Evolutionary conservation across 2,888 invertebrate species (phyloP).

Genomic region (Epiblema foenella): DNA sequence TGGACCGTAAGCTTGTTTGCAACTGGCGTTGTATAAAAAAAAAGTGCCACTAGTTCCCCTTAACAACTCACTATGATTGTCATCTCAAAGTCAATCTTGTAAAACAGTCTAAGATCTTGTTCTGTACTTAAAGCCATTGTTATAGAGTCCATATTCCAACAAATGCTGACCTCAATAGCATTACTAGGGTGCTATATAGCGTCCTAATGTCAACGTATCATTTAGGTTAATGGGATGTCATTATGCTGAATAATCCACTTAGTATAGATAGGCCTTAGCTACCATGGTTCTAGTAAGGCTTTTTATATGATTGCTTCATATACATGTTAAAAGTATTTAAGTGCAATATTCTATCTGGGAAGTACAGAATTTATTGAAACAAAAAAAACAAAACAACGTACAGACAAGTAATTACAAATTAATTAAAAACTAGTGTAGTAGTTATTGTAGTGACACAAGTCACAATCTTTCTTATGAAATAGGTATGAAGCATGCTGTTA

Average conservation of each 20-base stretch:
- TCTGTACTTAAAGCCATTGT: neutral
- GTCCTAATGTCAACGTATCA: constrained; percentile 20
- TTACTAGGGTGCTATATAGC: neutral
- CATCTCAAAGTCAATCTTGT: neutral
- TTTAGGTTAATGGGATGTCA: constrained; percentile 37
- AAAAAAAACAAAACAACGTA: too few relatives aligned
- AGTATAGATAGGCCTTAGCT: constrained; percentile 17
- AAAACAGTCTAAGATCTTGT: neutral
- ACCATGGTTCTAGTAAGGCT: neutral
- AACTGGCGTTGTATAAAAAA: too few relatives aligned
- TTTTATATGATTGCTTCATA: constrained; percentile 22
- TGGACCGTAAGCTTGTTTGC: too few relatives aligned
- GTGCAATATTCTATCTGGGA: too few relatives aligned
- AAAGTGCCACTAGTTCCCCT: constrained; percentile 10
- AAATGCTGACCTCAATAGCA: neutral
- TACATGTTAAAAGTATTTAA: neutral
- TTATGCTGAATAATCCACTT: constrained; percentile 37
- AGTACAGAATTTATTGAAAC: too few relatives aligned
- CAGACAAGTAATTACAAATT: too few relatives aligned
- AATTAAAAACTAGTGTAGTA: too few relatives aligned
- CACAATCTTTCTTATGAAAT: too few relatives aligned
- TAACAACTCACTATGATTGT: neutral
- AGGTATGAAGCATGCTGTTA: too few relatives aligned
- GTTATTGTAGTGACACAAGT: too few relatives aligned
- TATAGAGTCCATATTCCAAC: neutral